Conservation (phyloP, 2,797 vertebrate species). For the Nannoperca obscura region DNA sequence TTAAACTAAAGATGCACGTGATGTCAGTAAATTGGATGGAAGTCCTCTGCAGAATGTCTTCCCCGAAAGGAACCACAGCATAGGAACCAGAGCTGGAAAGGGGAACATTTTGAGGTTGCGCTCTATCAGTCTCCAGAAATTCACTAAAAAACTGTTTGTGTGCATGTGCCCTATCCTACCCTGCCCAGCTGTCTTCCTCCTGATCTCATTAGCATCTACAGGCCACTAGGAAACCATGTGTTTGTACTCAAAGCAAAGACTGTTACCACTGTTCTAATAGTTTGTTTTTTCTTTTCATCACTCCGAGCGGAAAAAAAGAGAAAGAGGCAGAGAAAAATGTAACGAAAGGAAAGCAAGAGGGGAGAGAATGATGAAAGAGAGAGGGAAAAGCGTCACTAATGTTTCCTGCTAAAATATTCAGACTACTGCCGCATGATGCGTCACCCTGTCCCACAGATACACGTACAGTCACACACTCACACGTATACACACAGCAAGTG, state of each 20-base stretch:
- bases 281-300: slow-evolving; percentile 13
- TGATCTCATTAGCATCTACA: slow-evolving; percentile 57
- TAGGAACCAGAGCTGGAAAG: slow-evolving; percentile 8
- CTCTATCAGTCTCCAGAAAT: slow-evolving; percentile 27
- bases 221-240: slow-evolving; percentile 46
- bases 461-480: slow-evolving; percentile 44
- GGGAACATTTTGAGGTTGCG: slow-evolving; percentile 10
- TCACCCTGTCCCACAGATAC: slow-evolving; percentile 72
- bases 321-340: slow-evolving; percentile 43
- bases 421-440: slow-evolving; percentile 79
- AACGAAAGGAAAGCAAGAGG: slow-evolving; percentile 42
- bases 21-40: slow-evolving; percentile 19
- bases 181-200: slow-evolving; percentile 39
- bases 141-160: slow-evolving; percentile 2
- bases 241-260: slow-evolving; percentile 40
- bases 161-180: slow-evolving; percentile 15
- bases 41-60: slow-evolving; percentile 23
- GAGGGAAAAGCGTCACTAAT: slow-evolving; percentile 75
- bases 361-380: slow-evolving; percentile 69
- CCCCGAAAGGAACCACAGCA: slow-evolving; percentile 21
- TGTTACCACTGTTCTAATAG: slow-evolving; percentile 24
- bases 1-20: slow-evolving; percentile 34
- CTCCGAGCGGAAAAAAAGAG: slow-evolving; percentile 26
- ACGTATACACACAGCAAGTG: slow-evolving; percentile 47
- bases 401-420: slow-evolving; percentile 85